Evolutionary conservation across 2,113 vertebrate species (phyloP), one percentile per base, ranked within the genome.

Genomic region (Sigmodon hispidus): DNA sequence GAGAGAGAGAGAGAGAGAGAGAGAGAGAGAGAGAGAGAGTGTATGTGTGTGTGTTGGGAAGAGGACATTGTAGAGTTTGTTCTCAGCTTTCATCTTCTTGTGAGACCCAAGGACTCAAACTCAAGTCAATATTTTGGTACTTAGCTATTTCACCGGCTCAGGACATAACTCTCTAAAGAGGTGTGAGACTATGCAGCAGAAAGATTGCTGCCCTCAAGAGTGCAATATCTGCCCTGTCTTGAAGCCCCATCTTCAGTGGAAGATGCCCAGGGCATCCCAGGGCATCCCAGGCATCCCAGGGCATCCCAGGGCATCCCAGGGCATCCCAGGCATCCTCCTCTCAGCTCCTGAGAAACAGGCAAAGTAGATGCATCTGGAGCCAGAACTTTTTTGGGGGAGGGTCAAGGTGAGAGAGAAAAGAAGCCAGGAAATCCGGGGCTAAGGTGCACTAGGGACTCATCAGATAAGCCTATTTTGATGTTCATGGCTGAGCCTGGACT

Each of bases 321-420:
- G 22, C 1, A 34, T 4, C 0, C 24, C 21, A 24, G 6, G 21
- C 87, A 63, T 4, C 55, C 40, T 75, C 29, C 29, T 36, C 76
- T 19, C 24, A 8, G 67, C n/a, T 26, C 55, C 77, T 1, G 34
- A 34, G 0, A 55, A 40, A 43, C 6, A 45, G 40, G 36, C 4
- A 9, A 89, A 57, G 83, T 0, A 0, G 4, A n/a, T 9, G 21
- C 24, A 57, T 88, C 16, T 7, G 57, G 59, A 55, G 45, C 29
- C 67, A 0, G 31, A 7, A 34, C 43, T 69, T 19, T 12, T 0
- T 2, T 3, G 65, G 89, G n/a, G 3, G 8, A 52, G 31, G 75
- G 55, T 97, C 93, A 93, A 63, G 90, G 89, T 59, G 87, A 97
- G 79, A 19, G 87, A n/a, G 36, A n/a, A n/a, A n/a, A n/a, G 94